Evolutionary conservation across 2,113 vertebrate genomes (phyloP).

Genomic region (Planiliza haematocheilus): DNA sequence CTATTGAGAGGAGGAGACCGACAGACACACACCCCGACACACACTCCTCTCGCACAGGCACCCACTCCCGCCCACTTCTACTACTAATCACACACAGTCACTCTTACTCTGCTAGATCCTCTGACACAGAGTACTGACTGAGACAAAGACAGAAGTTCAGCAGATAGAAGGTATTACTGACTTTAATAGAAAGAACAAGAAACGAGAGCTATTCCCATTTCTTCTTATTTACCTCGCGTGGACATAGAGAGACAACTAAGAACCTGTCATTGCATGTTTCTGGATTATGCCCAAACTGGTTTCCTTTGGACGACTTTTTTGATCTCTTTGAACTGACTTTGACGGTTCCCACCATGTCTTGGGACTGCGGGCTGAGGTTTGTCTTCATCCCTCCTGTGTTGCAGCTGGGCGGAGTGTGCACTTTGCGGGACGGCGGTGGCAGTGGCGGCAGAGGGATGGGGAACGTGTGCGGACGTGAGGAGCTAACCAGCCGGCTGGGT

Average conservation of each 20-base stretch:
- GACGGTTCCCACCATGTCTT: slow-evolving; percentile 86
- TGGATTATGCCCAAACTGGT: slow-evolving; percentile 39
- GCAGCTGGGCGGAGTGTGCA: slow-evolving; percentile 92
- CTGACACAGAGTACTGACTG: slow-evolving; percentile 67
- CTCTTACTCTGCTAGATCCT: slow-evolving; percentile 60
- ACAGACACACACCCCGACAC: slow-evolving; percentile 39
- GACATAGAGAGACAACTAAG: slow-evolving; percentile 20
- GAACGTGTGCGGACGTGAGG: slow-evolving; percentile 90
- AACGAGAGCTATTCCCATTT: slow-evolving; percentile 46
- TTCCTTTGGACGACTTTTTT: slow-evolving; percentile 14
- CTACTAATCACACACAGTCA: slow-evolving; percentile 74
- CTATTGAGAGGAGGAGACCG: slow-evolving; percentile 62
- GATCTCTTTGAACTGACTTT: slow-evolving; percentile 2
- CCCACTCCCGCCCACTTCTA: slow-evolving; percentile 73
- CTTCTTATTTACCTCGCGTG: slow-evolving; percentile 46
- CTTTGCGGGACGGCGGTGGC: slow-evolving; percentile 80
- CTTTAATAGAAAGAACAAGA: slow-evolving; percentile 45
- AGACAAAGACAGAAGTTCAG: slow-evolving; percentile 59
- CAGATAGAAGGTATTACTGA: slow-evolving; percentile 57
- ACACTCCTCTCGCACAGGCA: slow-evolving; percentile 54
- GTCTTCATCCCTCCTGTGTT: slow-evolving; percentile 93
- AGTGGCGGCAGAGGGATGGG: slow-evolving; percentile 68
- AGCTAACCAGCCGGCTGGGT: slow-evolving; percentile 85
- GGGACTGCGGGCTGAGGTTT: slow-evolving; percentile 96
- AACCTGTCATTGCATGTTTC: slow-evolving; percentile 34